phyloP scores from a whole-genome alignment of 2,888 invertebrate species.

The Parascotia fuliginaria region DNA sequence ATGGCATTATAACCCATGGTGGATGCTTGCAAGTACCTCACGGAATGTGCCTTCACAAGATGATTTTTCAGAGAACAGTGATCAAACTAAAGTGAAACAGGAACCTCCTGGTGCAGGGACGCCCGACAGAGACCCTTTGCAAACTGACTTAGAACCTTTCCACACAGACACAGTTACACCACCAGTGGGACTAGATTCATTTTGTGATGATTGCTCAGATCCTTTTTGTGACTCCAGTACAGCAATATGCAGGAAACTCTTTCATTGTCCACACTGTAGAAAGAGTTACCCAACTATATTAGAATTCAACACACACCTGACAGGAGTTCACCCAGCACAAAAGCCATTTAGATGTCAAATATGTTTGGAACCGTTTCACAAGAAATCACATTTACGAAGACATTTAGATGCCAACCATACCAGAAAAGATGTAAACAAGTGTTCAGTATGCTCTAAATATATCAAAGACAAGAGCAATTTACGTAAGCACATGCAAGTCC shows the following conservation, averaged over 20 bases:
- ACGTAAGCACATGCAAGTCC: slow-evolving; percentile 85
- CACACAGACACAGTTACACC: slow-evolving; percentile 70
- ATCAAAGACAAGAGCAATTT: slow-evolving; percentile 84
- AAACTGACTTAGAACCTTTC: slow-evolving; percentile 70
- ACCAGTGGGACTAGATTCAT: slow-evolving; percentile 76
- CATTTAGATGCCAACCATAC: slow-evolving; percentile 82
- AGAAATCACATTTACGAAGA: slow-evolving; percentile 80
- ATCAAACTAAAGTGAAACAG: slow-evolving; percentile 78
- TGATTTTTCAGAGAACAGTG: slow-evolving; percentile 76
- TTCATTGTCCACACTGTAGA: slow-evolving; percentile 84
- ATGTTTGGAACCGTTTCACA: slow-evolving; percentile 82
- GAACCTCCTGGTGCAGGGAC: slow-evolving; percentile 75
- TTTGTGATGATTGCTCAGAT: slow-evolving; percentile 84
- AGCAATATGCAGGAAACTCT: slow-evolving; percentile 77
- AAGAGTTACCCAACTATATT: slow-evolving; percentile 83
- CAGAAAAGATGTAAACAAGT: slow-evolving; percentile 84
- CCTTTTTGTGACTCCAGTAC: slow-evolving; percentile 83
- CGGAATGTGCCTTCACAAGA: slow-evolving; percentile 77
- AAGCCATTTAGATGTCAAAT: slow-evolving; percentile 84
- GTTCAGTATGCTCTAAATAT: slow-evolving; percentile 84
- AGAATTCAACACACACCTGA: slow-evolving; percentile 82
- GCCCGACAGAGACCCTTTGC: slow-evolving; percentile 75
- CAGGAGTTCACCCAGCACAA: slow-evolving; percentile 83
- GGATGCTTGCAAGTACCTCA: slow-evolving; percentile 83
- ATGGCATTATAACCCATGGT: slow-evolving; percentile 85